Conservation (phyloP, 2,113 vertebrate genomes). For the Puffinus mauretanicus region DNA sequence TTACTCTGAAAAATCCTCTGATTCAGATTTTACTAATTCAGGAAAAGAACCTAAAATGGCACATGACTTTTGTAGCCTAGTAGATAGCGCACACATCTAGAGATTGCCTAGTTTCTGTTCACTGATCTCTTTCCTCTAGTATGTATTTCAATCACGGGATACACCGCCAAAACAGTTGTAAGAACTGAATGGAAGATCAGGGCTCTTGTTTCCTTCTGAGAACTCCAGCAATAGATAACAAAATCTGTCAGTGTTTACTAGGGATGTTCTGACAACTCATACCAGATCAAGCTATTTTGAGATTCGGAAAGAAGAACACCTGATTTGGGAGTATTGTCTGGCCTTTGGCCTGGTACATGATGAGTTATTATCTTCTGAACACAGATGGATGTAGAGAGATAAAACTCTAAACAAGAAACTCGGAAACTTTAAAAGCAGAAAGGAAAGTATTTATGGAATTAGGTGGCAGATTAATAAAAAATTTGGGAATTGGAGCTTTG, state of each 20-base stretch:
- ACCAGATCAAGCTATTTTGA: neutral
- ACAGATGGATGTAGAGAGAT: neutral
- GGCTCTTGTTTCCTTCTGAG: neutral
- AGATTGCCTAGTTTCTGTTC: neutral
- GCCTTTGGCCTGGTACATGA: neutral
- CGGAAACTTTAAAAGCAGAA: neutral
- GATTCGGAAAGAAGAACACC: neutral
- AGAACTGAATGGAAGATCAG: neutral
- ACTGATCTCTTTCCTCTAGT: neutral
- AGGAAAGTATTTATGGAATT: neutral
- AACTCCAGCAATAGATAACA: neutral
- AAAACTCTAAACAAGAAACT: neutral
- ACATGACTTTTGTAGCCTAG: neutral
- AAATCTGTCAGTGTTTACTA: neutral
- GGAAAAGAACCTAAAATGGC: neutral
- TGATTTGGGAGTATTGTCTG: neutral
- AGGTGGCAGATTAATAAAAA: neutral
- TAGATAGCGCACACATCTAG: neutral
- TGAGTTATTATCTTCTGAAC: neutral
- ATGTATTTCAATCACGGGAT: neutral
- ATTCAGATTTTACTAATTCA: neutral
- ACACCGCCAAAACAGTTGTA: neutral
- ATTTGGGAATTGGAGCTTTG: neutral
- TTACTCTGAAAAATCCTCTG: neutral
- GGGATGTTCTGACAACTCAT: neutral